Conservation (phyloP, 2,797 vertebrate genomes). For the Tamandua tetradactyla region DNA sequence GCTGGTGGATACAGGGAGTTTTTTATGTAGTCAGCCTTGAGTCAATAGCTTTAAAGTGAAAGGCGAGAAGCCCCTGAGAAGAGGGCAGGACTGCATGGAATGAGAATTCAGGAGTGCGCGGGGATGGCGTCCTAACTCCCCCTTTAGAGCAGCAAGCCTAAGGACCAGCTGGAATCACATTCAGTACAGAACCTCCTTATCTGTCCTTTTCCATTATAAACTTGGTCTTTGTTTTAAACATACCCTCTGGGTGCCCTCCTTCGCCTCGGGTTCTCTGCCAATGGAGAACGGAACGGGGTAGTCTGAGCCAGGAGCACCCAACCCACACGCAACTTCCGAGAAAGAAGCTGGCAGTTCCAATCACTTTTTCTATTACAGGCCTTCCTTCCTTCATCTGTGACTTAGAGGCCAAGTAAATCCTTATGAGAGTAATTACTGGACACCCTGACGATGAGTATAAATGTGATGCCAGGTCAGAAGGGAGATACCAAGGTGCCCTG, state of each 20-base stretch:
- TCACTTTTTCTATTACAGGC: not conserved
- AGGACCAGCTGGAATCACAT: not conserved
- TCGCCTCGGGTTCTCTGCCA: not conserved
- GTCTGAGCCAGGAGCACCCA: not conserved
- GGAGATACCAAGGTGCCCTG: not conserved
- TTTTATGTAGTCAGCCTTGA: not conserved
- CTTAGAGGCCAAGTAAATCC: not conserved
- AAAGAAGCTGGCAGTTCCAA: not conserved
- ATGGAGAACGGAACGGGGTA: slow-evolving; percentile 12
- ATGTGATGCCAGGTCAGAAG: too few species aligned
- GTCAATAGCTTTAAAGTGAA: slow-evolving; percentile 31
- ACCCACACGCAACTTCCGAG: not conserved
- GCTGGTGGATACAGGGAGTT: not conserved
- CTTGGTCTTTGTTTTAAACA: not conserved
- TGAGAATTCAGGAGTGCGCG: too few species aligned
- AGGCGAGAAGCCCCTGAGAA: not conserved
- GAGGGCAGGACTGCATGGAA: not conserved
- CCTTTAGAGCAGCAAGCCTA: not conserved
- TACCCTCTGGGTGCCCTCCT: not conserved
- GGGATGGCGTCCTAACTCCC: not conserved
- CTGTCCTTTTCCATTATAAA: not conserved
- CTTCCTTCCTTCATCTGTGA: not conserved
- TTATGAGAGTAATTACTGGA: not conserved
- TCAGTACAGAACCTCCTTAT: not conserved
- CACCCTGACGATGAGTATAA: not conserved